Conservation (phyloP, 2,888 invertebrate genomes). For the Pherbina coryleti region DNA sequence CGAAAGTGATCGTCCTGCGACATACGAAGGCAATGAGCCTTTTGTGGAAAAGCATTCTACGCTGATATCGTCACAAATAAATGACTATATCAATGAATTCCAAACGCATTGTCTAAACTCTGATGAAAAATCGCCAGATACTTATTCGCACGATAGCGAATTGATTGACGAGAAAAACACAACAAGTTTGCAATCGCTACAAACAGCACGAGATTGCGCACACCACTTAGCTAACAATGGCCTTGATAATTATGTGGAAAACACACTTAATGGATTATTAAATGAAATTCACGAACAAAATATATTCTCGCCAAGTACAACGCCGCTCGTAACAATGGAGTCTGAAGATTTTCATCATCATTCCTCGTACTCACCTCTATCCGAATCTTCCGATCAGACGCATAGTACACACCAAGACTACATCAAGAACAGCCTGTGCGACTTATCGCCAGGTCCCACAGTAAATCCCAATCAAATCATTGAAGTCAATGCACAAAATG, state of each 20-base stretch:
- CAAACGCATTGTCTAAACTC: slow-evolving; percentile 56
- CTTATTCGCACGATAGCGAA: background rate
- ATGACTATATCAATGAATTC: slow-evolving; percentile 62
- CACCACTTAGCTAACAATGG: slow-evolving; percentile 34
- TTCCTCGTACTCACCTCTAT: slow-evolving; percentile 60
- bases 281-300: slow-evolving; percentile 65
- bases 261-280: slow-evolving; percentile 60
- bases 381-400: slow-evolving; percentile 38
- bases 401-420: slow-evolving; percentile 4
- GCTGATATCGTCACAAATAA: slow-evolving; percentile 44
- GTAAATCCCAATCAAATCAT: slow-evolving; percentile 9
- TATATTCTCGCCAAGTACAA: slow-evolving; percentile 59
- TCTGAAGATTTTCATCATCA: slow-evolving; percentile 59
- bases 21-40: background rate
- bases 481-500: background rate
- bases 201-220: background rate
- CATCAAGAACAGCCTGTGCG: slow-evolving; percentile 7
- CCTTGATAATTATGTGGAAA: slow-evolving; percentile 62
- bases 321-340: slow-evolving; percentile 46
- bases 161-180: background rate
- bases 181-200: background rate
- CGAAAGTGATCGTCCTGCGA: slow-evolving; percentile 33
- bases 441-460: slow-evolving; percentile 5
- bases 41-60: background rate
- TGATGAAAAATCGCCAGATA: slow-evolving; percentile 23